Percentiles rank a stretch among this genome's conserved stretches.
These are phyloP conservation scores for Anaspis maculata DNA, from an alignment of 2,888 invertebrate species.

Conservation along the genomic window DNA sequence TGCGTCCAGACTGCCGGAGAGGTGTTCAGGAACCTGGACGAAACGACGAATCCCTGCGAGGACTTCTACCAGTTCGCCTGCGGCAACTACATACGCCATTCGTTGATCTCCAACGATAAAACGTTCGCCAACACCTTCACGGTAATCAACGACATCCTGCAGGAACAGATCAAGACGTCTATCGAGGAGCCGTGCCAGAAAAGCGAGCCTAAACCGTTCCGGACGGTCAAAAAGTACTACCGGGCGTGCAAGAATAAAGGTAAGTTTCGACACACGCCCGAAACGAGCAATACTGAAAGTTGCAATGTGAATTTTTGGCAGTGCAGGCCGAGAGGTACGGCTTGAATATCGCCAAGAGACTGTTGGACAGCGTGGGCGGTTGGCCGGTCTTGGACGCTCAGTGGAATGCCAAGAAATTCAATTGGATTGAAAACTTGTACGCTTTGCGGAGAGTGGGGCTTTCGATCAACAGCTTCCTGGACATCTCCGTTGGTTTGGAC, in stretches of 20 bases:
- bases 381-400: constrained; percentile 76
- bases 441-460: constrained; percentile 17
- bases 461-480: constrained; percentile 16
- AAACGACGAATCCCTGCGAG: constrained; percentile 60
- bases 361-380: constrained; percentile 72
- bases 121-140: constrained; percentile 45
- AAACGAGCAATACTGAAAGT: constrained; percentile 1
- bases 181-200: constrained; percentile 55
- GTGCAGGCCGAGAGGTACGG: constrained; percentile 81
- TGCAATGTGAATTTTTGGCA: too few species aligned
- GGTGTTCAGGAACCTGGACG: constrained; percentile 57
- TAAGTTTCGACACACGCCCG: constrained; percentile 18
- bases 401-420: constrained; percentile 27
- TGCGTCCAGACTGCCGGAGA: constrained; percentile 69
- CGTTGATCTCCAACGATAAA: constrained; percentile 66
- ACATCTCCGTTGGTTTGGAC: constrained; percentile 18
- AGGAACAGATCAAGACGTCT: constrained; percentile 48
- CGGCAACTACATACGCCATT: constrained; percentile 58
- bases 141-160: constrained; percentile 40
- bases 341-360: constrained; percentile 58
- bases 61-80: constrained; percentile 71
- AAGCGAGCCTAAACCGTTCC: constrained; percentile 62
- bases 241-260: constrained; percentile 80
- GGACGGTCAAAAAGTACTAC: constrained; percentile 73
- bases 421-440: constrained; percentile 14